Evolutionary conservation across 2,888 invertebrate genomes (phyloP).

Genomic region (Bibio marci): DNA sequence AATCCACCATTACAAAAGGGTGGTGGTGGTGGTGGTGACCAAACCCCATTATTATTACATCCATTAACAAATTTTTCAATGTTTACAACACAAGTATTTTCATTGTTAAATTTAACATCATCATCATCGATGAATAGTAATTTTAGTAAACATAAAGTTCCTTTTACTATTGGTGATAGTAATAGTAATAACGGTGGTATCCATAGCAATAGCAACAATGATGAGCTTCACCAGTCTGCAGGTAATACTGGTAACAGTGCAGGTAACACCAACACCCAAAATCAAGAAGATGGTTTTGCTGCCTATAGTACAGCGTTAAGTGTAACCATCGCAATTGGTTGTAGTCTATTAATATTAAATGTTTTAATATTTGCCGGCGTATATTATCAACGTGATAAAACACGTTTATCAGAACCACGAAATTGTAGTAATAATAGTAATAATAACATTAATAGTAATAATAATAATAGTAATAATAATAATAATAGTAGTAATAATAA

Average conservation of each 20-base stretch:
- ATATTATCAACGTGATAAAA: slow-evolving; percentile 81
- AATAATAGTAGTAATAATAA: slow-evolving; percentile 32
- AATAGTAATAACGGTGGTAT: no score
- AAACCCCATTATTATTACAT: slow-evolving; percentile 1
- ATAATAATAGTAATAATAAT: slow-evolving; percentile 9
- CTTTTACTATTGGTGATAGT: no score
- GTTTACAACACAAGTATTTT: slow-evolving; percentile 29
- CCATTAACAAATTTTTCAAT: slow-evolving; percentile 21
- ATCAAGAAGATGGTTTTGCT: slow-evolving; percentile 71
- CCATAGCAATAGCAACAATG: no score
- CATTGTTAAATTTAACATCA: slow-evolving; percentile 26
- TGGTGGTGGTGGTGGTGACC: slow-evolving; percentile 10
- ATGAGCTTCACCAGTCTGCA: background rate
- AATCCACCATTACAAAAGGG: slow-evolving; percentile 25
- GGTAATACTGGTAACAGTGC: slow-evolving; percentile 12
- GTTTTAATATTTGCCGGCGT: slow-evolving; percentile 88
- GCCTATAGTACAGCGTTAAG: slow-evolving; percentile 82
- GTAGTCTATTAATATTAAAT: slow-evolving; percentile 78
- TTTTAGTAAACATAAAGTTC: slow-evolving; percentile 10
- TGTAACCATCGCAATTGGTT: slow-evolving; percentile 88
- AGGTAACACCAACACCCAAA: background rate
- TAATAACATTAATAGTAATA: slow-evolving; percentile 19
- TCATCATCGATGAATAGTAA: slow-evolving; percentile 19
- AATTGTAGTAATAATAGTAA: slow-evolving; percentile 19
- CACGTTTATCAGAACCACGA: slow-evolving; percentile 44